phyloP scores from a whole-genome alignment of 2,888 invertebrate species.

The Idaea biselata region DNA sequence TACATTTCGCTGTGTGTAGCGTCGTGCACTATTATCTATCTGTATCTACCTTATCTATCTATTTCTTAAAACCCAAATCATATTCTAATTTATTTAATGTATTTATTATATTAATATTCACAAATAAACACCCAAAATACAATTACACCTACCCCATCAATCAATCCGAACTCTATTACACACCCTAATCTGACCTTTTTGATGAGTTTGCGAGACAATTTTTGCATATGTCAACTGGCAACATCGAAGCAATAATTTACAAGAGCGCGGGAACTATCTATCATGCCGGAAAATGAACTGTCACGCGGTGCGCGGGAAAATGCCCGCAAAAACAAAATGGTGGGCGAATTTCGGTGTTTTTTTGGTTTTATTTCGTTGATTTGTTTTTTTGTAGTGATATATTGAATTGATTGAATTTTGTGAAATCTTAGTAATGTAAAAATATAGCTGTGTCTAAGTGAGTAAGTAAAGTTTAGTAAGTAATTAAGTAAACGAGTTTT shows the following conservation, averaged over 20 bases:
- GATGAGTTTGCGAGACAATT: constrained; percentile 75
- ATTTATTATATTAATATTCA: background rate
- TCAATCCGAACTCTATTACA: constrained; percentile 60
- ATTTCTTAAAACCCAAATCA: background rate
- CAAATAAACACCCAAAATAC: constrained; percentile 16
- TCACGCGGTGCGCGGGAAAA: constrained; percentile 60
- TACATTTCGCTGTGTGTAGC: too few relatives aligned
- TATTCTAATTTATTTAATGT: background rate
- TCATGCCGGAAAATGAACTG: constrained; percentile 77
- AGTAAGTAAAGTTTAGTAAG: background rate
- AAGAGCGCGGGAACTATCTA: constrained; percentile 58
- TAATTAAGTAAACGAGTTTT: background rate
- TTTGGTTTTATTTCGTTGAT: background rate
- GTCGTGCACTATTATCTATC: too few relatives aligned
- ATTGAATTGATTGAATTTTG: background rate
- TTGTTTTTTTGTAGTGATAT: background rate
- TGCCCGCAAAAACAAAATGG: constrained; percentile 58
- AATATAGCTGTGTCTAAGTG: background rate
- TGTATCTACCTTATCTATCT: too few relatives aligned
- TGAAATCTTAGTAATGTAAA: background rate
- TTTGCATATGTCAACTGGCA: constrained; percentile 77
- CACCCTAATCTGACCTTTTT: constrained; percentile 65
- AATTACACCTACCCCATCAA: constrained; percentile 31
- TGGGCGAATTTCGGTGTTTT: constrained; percentile 18
- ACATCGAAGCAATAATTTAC: constrained; percentile 68